Conservation (phyloP, 2,888 invertebrate genomes). For the Caenorhabditis sp. region DNA sequence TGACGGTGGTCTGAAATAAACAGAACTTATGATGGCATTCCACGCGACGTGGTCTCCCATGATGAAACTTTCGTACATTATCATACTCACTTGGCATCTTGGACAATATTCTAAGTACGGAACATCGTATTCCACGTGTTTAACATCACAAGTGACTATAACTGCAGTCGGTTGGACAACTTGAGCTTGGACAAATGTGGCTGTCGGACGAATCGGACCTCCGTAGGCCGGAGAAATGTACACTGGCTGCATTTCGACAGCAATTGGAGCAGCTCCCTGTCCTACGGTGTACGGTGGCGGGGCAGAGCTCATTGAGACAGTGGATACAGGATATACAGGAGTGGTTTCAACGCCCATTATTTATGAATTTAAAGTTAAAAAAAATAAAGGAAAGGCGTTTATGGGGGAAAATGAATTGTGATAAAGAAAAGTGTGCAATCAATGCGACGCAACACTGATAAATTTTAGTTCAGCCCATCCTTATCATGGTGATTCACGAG, state of each 20-base stretch:
- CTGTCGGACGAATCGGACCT: background rate
- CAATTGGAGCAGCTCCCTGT: constrained; percentile 12
- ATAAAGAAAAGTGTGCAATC: background rate
- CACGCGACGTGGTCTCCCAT: background rate
- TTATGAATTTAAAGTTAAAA: background rate
- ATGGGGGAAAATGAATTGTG: background rate
- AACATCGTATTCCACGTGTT: constrained; percentile 8
- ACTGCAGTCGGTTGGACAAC: constrained; percentile 12
- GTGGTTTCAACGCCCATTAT: constrained; percentile 12
- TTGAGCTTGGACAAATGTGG: constrained; percentile 2
- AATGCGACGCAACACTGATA: too few relatives aligned
- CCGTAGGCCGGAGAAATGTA: constrained; percentile 12
- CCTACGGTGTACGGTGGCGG: constrained; percentile 27
- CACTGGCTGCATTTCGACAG: constrained; percentile 36
- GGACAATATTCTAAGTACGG: constrained; percentile 40
- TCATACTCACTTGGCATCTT: constrained; percentile 41
- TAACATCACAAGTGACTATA: constrained; percentile 3
- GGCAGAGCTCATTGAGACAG: background rate
- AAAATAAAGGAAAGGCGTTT: too few relatives aligned
- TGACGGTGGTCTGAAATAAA: constrained; percentile 26
- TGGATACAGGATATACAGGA: constrained; percentile 28
- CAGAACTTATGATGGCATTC: background rate
- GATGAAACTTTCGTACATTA: too few relatives aligned
- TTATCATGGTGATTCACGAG: background rate
- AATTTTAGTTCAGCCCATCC: background rate